These are phyloP conservation scores for Takifugu bimaculatus DNA, from an alignment of 2,113 vertebrate species.

Conservation along the genomic window DNA sequence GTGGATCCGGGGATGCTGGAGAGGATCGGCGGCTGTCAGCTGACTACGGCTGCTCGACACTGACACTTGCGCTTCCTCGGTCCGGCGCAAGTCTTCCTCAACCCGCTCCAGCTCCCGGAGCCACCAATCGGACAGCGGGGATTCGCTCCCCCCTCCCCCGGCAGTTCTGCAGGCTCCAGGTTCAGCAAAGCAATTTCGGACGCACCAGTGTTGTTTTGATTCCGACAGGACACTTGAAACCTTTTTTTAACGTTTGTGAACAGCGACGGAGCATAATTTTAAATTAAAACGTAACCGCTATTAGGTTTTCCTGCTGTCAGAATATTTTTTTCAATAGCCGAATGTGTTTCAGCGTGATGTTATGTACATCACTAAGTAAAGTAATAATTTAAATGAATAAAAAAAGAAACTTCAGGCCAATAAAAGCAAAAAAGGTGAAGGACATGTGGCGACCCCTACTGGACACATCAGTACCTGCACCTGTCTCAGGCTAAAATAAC, in stretches of 20 bases:
- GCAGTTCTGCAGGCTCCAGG: not conserved
- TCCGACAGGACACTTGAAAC: too few species aligned
- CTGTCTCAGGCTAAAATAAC: not conserved
- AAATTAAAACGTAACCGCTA: too few species aligned
- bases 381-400: too few species aligned
- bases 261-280: too few species aligned
- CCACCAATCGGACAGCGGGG: slow-evolving; percentile 52
- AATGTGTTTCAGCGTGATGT: too few species aligned
- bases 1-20: slow-evolving; percentile 18
- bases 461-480: not conserved
- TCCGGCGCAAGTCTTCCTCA: not conserved
- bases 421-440: too few species aligned
- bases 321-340: too few species aligned
- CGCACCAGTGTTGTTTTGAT: too few species aligned
- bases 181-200: not conserved
- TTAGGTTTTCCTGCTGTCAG: too few species aligned
- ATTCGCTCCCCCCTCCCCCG: not conserved
- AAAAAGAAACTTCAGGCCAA: too few species aligned
- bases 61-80: slow-evolving; percentile 50
- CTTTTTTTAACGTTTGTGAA: too few species aligned
- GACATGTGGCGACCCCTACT: slow-evolving; percentile 10
- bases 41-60: slow-evolving; percentile 57
- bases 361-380: too few species aligned
- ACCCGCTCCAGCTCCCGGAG: not conserved
- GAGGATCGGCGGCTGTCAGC: slow-evolving; percentile 30